phyloP scores from a whole-genome alignment of 2,113 vertebrate genomes.

The Hydrolagus affinis region DNA sequence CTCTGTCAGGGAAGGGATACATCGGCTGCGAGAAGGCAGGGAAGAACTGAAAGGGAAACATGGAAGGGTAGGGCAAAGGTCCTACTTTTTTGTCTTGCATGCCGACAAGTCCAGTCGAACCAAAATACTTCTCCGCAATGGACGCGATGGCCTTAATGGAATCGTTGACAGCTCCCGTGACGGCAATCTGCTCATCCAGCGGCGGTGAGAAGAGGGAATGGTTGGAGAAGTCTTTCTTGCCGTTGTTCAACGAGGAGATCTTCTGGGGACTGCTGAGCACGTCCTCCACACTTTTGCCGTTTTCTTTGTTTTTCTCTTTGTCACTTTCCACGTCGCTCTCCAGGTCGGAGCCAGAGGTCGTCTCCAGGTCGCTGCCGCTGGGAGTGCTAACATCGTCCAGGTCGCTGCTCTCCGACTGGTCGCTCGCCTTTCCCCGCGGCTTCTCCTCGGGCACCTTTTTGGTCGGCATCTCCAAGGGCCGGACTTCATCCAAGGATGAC shows the following conservation, averaged over 20 bases:
- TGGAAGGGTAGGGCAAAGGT: slow-evolving; percentile 87
- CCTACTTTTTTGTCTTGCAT: slow-evolving; percentile 93
- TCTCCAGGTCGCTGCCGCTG: slow-evolving; percentile 95
- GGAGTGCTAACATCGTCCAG: slow-evolving; percentile 97
- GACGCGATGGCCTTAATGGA: slow-evolving; percentile 99
- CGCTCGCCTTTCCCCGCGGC: slow-evolving; percentile 80
- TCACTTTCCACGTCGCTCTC: slow-evolving; percentile 98
- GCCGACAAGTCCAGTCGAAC: slow-evolving; percentile 88
- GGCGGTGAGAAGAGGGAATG: slow-evolving; percentile 78
- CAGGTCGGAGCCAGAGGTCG: slow-evolving; percentile 91
- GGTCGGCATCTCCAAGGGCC: slow-evolving; percentile 62
- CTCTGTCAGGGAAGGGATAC: slow-evolving; percentile 92
- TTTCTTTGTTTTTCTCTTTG: slow-evolving; percentile 86
- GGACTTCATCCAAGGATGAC: slow-evolving; percentile 64
- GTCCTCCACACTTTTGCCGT: slow-evolving; percentile 86
- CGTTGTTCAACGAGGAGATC: slow-evolving; percentile 70
- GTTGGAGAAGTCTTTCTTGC: slow-evolving; percentile 76
- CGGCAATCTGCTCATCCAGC: slow-evolving; percentile 89
- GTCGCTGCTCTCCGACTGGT: slow-evolving; percentile 97
- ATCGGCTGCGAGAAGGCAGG: slow-evolving; percentile 94
- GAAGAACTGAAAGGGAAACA: slow-evolving; percentile 97
- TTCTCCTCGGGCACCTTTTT: slow-evolving; percentile 72
- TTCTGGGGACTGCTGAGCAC: slow-evolving; percentile 78
- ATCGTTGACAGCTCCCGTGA: slow-evolving; percentile 97
- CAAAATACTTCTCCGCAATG: slow-evolving; percentile 99